Conservation (phyloP, 1,140 invertebrate species). For the silkworm (Bombyx mori) region ASM3026992v2 NC_085131.1:4861001-4861500, state of each 20-base stretch:
- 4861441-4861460: background rate
- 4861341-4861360: constrained; percentile 83
- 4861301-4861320: constrained; percentile 98
- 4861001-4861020: too few relatives aligned
- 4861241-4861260: constrained; percentile 94
- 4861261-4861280: constrained; percentile 95
- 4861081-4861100: too few relatives aligned
- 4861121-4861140: too few relatives aligned
- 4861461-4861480: too few relatives aligned
- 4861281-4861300: constrained; percentile 98
- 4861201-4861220: constrained; percentile 97
- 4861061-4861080: too few relatives aligned
- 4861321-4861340: constrained; percentile 95
- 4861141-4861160: too few relatives aligned
- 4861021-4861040: too few relatives aligned
- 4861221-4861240: constrained; percentile 96
- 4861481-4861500: too few relatives aligned
- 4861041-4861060: too few relatives aligned
- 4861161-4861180: too few relatives aligned
- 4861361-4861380: constrained; percentile 97
- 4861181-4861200: background rate
- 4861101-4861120: too few relatives aligned
- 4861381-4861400: constrained; percentile 96
- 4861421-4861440: constrained; percentile 3
- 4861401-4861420: constrained; percentile 91